A percentile compares a stretch with the other conserved stretches of the same genome.
Conservation (phyloP, 2,113 vertebrate species). For the Campylomormyrus numenius region DNA sequence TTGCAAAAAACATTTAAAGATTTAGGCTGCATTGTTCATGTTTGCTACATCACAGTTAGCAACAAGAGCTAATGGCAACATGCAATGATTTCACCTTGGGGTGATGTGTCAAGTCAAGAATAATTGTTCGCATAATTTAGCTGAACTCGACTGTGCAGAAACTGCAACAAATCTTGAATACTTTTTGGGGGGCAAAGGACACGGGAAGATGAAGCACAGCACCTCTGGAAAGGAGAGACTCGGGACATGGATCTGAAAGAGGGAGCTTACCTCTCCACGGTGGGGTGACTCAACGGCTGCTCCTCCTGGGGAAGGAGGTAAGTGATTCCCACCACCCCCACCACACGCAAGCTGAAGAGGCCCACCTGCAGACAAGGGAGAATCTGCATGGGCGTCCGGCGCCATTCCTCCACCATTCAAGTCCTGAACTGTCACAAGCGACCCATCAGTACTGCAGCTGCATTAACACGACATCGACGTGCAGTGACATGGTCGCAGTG, state of each 20-base stretch:
- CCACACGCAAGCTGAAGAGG: conserved; percentile 90
- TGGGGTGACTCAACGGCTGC: conserved; percentile 84
- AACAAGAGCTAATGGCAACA: background rate
- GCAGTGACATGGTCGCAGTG: too few species aligned
- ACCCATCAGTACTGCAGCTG: too few species aligned
- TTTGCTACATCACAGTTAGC: background rate
- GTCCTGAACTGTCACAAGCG: background rate
- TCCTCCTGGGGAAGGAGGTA: conserved; percentile 96
- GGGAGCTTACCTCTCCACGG: conserved; percentile 80
- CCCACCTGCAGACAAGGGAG: conserved; percentile 66
- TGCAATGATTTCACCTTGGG: background rate
- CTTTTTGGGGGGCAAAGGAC: background rate
- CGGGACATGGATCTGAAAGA: background rate
- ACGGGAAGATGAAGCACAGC: background rate
- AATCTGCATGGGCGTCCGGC: background rate
- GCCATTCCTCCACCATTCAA: background rate
- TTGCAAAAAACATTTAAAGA: background rate
- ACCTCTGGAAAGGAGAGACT: background rate
- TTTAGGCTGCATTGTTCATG: background rate
- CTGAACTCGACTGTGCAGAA: background rate
- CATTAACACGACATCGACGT: too few species aligned
- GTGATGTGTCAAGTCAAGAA: background rate
- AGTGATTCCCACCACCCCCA: conserved; percentile 92
- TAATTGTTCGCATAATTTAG: background rate
- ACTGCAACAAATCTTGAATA: background rate